Conservation (phyloP, 2,113 vertebrate species). For the Vulpes vulpes region DNA sequence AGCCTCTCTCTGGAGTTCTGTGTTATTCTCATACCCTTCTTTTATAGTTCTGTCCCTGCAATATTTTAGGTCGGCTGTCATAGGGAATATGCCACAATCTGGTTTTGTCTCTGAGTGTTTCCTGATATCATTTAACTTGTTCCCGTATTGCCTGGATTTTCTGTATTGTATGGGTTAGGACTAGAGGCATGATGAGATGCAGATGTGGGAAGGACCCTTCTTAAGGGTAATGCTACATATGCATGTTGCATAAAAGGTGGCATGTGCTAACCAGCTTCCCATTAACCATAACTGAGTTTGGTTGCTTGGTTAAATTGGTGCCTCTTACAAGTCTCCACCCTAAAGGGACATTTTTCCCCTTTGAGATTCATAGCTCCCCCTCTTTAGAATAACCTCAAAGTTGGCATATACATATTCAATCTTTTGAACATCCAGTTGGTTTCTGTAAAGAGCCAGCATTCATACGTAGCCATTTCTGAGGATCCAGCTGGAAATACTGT, state of each 20-base stretch:
- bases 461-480: not conserved
- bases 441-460: not conserved
- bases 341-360: not conserved
- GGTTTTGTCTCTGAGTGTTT: not conserved
- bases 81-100: not conserved
- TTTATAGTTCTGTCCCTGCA: not conserved
- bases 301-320: not conserved
- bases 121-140: not conserved
- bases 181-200: not conserved
- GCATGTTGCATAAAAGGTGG: fast-evolving
- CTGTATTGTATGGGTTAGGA: not conserved
- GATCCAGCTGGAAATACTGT: not conserved
- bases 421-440: not conserved
- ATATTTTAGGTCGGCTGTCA: not conserved
- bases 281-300: not conserved
- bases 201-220: not conserved
- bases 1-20: not conserved
- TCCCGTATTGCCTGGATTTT: not conserved
- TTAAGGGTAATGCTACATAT: fast-evolving
- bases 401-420: not conserved
- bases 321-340: not conserved
- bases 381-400: conserved; percentile 14
- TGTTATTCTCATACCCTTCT: not conserved
- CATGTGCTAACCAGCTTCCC: not conserved
- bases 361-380: not conserved